Evolutionary conservation across 2,797 vertebrate genomes (phyloP).

Genomic region (Morus bassanus): DNA sequence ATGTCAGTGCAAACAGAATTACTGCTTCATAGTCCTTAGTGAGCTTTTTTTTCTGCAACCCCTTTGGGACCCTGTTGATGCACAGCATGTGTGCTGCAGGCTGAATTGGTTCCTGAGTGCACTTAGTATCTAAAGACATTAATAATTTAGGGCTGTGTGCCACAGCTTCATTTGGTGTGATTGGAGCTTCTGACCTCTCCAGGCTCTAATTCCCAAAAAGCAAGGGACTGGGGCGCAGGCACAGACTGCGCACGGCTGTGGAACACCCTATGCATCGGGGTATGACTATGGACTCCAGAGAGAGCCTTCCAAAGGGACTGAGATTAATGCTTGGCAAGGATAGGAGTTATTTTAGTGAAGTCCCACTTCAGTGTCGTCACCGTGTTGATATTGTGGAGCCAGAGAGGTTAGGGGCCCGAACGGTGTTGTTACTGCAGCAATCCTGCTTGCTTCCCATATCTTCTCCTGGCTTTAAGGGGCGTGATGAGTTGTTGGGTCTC

Average conservation of each 20-base stretch:
- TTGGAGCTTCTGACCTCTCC: background rate
- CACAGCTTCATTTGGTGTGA: background rate
- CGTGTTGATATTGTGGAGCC: background rate
- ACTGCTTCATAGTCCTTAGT: background rate
- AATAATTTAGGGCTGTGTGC: constrained; percentile 31
- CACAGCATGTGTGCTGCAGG: background rate
- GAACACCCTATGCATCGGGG: accelerated
- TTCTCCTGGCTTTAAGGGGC: background rate
- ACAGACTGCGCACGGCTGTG: background rate
- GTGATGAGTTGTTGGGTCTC: constrained; percentile 22
- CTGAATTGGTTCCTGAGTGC: background rate
- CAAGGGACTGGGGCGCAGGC: background rate
- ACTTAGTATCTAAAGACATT: constrained; percentile 30
- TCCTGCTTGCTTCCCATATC: background rate
- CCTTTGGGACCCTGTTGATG: background rate
- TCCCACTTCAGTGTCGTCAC: background rate
- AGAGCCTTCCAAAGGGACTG: background rate
- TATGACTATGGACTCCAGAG: background rate
- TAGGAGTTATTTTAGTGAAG: background rate
- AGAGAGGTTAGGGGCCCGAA: background rate
- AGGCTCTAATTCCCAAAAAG: background rate
- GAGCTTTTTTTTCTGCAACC: background rate
- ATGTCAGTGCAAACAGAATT: background rate
- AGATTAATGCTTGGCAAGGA: background rate
- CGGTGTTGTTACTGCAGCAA: background rate